Conservation (phyloP, 2,797 vertebrate genomes). For the Denticeps clupeoides region DNA sequence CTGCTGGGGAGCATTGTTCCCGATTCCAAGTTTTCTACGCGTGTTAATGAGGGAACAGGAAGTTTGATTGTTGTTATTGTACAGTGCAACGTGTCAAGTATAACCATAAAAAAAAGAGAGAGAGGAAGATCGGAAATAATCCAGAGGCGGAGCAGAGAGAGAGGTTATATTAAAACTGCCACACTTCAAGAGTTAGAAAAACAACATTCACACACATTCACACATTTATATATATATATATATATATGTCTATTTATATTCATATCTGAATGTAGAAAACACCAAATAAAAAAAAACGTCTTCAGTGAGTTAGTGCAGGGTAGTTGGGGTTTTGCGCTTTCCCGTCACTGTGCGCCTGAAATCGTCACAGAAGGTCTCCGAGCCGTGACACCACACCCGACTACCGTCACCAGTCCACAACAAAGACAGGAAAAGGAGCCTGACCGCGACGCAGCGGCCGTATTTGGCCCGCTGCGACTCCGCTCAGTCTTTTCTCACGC, state of each 20-base stretch:
- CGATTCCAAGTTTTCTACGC: not conserved
- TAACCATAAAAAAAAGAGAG: slow-evolving; percentile 38
- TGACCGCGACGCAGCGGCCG: not conserved
- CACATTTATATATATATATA: slow-evolving; percentile 63
- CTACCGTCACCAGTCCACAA: slow-evolving; percentile 16
- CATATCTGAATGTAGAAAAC: slow-evolving; percentile 56
- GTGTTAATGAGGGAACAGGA: not conserved
- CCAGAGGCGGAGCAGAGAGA: slow-evolving; percentile 27
- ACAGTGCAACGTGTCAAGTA: slow-evolving; percentile 49
- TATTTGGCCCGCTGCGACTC: slow-evolving; percentile 10
- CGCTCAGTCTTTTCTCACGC: slow-evolving; percentile 8
- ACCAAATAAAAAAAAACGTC: slow-evolving; percentile 58
- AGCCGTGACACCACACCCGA: slow-evolving; percentile 7
- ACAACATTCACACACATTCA: slow-evolving; percentile 62
- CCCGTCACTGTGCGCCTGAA: slow-evolving; percentile 22
- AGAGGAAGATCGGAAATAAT: slow-evolving; percentile 25
- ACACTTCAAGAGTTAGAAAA: slow-evolving; percentile 32
- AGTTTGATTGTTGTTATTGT: slow-evolving; percentile 19
- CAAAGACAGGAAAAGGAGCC: slow-evolving; percentile 16
- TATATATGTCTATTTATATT: slow-evolving; percentile 44
- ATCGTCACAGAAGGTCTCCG: slow-evolving; percentile 8
- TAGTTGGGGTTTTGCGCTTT: slow-evolving; percentile 19
- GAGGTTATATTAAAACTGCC: slow-evolving; percentile 46
- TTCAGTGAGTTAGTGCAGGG: slow-evolving; percentile 64
- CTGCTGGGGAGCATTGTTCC: no score